These are phyloP conservation scores for Pterostichus niger DNA, from an alignment of 2,888 invertebrate species.

Conservation along the genomic window DNA sequence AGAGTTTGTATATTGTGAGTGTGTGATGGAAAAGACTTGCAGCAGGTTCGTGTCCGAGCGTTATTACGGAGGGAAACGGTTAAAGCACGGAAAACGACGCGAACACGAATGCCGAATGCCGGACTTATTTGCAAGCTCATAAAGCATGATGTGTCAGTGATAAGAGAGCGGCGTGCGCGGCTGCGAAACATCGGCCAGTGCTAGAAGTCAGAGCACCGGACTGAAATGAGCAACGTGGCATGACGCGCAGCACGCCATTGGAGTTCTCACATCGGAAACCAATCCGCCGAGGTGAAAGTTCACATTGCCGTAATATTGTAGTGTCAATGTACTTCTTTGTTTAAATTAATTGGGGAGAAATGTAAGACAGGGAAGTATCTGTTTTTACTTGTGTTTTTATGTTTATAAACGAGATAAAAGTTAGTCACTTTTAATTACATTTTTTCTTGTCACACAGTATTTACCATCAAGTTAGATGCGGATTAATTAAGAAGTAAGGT, in stretches of 20 bases:
- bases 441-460: no score
- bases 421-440: no score
- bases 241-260: constrained; percentile 20
- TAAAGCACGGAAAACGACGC: constrained; percentile 53
- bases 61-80: constrained; percentile 36
- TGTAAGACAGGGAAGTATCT: no score
- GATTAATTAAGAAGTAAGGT: no score
- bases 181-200: no score
- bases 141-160: constrained; percentile 57
- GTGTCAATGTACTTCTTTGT: no score
- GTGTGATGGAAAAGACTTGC: not conserved
- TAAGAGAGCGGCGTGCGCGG: constrained; percentile 7
- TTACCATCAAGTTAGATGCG: no score
- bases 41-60: constrained; percentile 7
- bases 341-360: no score
- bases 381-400: no score
- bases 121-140: constrained; percentile 62
- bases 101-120: constrained; percentile 57
- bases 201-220: not conserved
- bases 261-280: constrained; percentile 25
- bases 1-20: not conserved
- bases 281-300: not conserved
- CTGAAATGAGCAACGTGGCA: constrained; percentile 19
- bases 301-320: no score
- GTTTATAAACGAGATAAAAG: no score